These are phyloP conservation scores for Melanerpes aurifrons DNA, from an alignment of 2,113 vertebrate species.

Conservation along the genomic window DNA sequence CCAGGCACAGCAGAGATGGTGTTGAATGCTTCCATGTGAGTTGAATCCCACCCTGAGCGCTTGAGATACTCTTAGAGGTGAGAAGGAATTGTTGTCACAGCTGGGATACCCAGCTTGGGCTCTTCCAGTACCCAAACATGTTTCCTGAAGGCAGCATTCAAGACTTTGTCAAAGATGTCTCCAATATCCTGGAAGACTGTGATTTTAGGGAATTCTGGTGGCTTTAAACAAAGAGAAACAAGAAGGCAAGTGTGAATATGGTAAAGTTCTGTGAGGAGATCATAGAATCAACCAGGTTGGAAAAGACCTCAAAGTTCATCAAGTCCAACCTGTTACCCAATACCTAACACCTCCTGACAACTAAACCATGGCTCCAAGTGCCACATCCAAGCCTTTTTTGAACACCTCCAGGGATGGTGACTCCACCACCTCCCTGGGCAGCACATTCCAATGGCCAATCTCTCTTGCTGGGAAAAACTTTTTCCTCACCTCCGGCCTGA, in stretches of 20 bases:
- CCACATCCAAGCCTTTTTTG: too few species aligned
- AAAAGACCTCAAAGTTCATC: too few species aligned
- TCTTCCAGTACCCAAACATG: rapidly evolving
- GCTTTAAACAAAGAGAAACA: background rate
- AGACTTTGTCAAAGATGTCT: background rate
- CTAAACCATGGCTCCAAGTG: too few species aligned
- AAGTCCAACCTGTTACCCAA: too few species aligned
- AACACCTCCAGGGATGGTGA: too few species aligned
- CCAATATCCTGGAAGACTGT: rapidly evolving
- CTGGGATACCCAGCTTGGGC: background rate
- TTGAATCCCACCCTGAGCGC: background rate
- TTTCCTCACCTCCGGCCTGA: too few species aligned
- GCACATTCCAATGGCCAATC: too few species aligned
- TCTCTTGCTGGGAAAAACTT: too few species aligned
- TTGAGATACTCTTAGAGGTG: rapidly evolving
- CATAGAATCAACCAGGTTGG: too few species aligned
- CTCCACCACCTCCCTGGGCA: too few species aligned
- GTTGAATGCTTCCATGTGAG: rapidly evolving
- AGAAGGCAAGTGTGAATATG: background rate
- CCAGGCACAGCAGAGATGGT: background rate
- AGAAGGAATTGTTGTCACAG: background rate
- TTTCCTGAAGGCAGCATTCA: background rate
- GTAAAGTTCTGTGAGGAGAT: background rate
- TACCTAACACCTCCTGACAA: too few species aligned
- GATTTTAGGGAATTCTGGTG: background rate